Base-by-base conservation (phyloP, 2,888 invertebrate species). In the Trichacis sp. region DNA sequence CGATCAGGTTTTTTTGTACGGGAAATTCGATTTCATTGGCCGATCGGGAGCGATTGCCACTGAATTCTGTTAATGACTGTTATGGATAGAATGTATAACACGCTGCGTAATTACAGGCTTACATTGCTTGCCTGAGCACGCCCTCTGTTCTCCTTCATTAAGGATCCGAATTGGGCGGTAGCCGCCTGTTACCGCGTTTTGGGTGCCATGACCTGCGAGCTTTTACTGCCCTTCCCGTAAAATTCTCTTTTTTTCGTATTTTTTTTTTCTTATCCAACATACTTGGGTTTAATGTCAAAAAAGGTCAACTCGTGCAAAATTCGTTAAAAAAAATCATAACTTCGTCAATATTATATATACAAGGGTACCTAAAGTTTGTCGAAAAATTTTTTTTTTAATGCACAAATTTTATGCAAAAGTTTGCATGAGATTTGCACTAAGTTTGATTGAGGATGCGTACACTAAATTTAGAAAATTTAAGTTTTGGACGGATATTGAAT, bases 131-230 rank as follows among this genome's bases (percentile, higher is more conserved):
- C 77, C 78, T 77, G 81, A 79, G 77, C 79, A 80, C 82, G 82
- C 82, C 82, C 79, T 81, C 81, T 77, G 80, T 76, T 81, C 80
- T 77, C 79, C 80, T 81, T 82, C 80, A 78, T 82, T 82, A 82
- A 81, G 24, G 77, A 74, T 70, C 72, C 77, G 72, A 71, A 70
- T 73, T 75, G 71, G 77, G 77, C 80, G 80, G 82, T 82, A 82
- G 82, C 82, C 77, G 80, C 75, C 82, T 80, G 81, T 80, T 81
- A 77, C 75, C 71, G 66, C 70, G 51, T 52, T 53, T 42, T 64
- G 48, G 67, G 50, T 67, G 18, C 6, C 52, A 14, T 54, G n/a
- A n/a, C n/a, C n/a, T n/a, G 29, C 50, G 29, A 58, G 33, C 51
- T 68, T 62, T 64, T 64, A 57, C 48, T 53, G 61, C 52, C 60